Base-by-base conservation (phyloP, 2,888 invertebrate genomes). In the Scaptodrosophila latifasciaeformis region DNA sequence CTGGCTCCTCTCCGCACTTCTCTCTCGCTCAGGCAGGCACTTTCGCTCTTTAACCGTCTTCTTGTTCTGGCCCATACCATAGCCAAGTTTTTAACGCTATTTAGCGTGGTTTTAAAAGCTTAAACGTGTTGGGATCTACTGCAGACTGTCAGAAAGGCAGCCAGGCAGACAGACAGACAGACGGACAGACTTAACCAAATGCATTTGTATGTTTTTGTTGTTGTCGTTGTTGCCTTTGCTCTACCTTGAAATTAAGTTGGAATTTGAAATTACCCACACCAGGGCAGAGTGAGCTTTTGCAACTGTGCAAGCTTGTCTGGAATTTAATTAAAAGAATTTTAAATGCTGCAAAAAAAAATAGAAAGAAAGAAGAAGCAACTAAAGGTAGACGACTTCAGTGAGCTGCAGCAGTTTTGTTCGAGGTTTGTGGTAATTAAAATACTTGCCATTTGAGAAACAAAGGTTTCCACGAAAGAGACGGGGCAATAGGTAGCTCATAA, bases 291-390 rank as follows among this genome's bases (percentile, higher is more conserved):
- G 10, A 24, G 56, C 59, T 67, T 70, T 61, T 60, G 40, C 19
- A n/a, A n/a, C n/a, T n/a, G 59, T 49, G 54, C 59, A 39, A 48
- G 40, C 62, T 67, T 58, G 59, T 64, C 13, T 31, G 70, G 81
- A 75, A 75, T 80, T 80, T 75, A 75, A 75, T 80, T 75, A 75
- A 77, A 74, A 77, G 81, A 70, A 75, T 74, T 65, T 78, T 70
- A 74, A 77, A 65, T 67, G 78, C 58, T 62, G 62, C 61, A 64
- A 49, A 37, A 17, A 17, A 13, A 15, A 5, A 18, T 6, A 6
- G 15, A 17, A 5, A 17, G 13, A 18, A 15, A 6, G 12, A 10
- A 13, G 34, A 34, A 10, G 34, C 5, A 15, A 34, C 13, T 45
- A 30, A 49, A 47, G 49, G 49, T 49, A 44, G 49, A 13, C 35